Percentiles rank a stretch among this genome's conserved stretches.
These are phyloP conservation scores for Platysteira castanea DNA, from an alignment of 2,113 vertebrate species.

Conservation along the genomic window DNA sequence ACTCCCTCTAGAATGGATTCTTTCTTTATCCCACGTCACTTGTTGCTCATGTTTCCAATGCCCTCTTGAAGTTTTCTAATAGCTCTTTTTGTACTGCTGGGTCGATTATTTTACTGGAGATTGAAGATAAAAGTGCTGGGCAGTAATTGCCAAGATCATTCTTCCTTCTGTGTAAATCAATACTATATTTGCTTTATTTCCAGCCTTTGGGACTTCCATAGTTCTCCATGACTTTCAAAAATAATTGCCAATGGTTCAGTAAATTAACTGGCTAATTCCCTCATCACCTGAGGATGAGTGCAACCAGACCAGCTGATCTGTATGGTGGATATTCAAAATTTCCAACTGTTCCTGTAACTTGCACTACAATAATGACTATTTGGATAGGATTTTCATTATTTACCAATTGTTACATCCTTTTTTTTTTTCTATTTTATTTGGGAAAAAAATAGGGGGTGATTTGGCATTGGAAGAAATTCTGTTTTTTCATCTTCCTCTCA, in stretches of 20 bases:
- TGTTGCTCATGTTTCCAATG: constrained; percentile 26
- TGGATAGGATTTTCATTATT: neutral
- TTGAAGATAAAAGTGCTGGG: constrained; percentile 50
- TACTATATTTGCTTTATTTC: constrained; percentile 58
- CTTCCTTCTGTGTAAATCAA: constrained; percentile 57
- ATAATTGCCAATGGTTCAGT: constrained; percentile 48
- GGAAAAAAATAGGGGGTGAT: neutral
- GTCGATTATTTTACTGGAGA: constrained; percentile 53
- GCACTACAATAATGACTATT: neutral
- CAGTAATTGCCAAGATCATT: constrained; percentile 57
- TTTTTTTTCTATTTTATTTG: neutral
- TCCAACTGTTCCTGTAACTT: neutral
- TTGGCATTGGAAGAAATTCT: neutral
- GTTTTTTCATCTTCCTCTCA: neutral
- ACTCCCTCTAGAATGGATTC: neutral
- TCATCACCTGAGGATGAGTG: constrained; percentile 6
- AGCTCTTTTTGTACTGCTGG: constrained; percentile 28
- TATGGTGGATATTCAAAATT: neutral
- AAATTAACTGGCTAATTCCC: constrained; percentile 55
- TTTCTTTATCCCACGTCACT: constrained; percentile 20
- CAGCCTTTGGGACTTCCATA: constrained; percentile 38
- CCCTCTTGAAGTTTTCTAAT: constrained; percentile 34
- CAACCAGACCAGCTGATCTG: neutral
- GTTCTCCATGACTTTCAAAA: constrained; percentile 56
- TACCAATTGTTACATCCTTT: neutral